Conservation (phyloP, 2,113 vertebrate genomes). For the Hyperoodon ampullatus region DNA sequence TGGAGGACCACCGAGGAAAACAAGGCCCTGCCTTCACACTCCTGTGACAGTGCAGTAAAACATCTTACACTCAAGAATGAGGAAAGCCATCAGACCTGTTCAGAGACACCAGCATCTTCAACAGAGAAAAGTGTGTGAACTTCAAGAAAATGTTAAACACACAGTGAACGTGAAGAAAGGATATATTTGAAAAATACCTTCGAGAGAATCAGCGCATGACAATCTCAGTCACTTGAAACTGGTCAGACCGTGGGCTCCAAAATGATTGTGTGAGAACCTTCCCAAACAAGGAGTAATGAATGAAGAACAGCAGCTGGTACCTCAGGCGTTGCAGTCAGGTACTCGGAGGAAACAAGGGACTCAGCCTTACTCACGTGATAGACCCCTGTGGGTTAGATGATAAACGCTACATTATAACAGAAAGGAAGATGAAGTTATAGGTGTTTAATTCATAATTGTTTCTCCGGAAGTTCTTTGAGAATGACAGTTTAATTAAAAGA, state of each 20-base stretch:
- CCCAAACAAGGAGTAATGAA: slow-evolving; percentile 79
- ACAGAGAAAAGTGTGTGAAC: slow-evolving; percentile 31
- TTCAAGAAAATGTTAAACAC: slow-evolving; percentile 59
- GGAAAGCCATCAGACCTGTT: slow-evolving; percentile 65
- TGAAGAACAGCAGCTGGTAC: slow-evolving; percentile 89
- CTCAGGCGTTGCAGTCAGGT: slow-evolving; percentile 88
- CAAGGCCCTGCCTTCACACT: slow-evolving; percentile 90
- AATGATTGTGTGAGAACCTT: background rate
- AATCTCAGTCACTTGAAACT: background rate
- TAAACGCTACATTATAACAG: slow-evolving; percentile 90
- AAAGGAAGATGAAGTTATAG: slow-evolving; percentile 90
- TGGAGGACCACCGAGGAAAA: slow-evolving; percentile 89
- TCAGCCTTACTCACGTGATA: slow-evolving; percentile 89
- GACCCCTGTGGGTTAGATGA: slow-evolving; percentile 91
- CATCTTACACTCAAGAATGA: slow-evolving; percentile 88
- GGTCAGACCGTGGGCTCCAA: background rate
- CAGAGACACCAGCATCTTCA: slow-evolving; percentile 52
- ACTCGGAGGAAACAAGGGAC: slow-evolving; percentile 87
- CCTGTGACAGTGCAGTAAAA: slow-evolving; percentile 88
- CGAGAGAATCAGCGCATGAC: background rate
- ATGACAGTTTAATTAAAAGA: slow-evolving; percentile 26
- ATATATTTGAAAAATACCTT: slow-evolving; percentile 41
- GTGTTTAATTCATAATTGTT: slow-evolving; percentile 54
- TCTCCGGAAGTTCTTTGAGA: background rate
- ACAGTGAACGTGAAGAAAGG: slow-evolving; percentile 29